Percentiles rank a stretch among this genome's conserved stretches.
These are phyloP conservation scores for Chunga burmeisteri DNA, from an alignment of 2,113 vertebrate species.

Conservation along the genomic window DNA sequence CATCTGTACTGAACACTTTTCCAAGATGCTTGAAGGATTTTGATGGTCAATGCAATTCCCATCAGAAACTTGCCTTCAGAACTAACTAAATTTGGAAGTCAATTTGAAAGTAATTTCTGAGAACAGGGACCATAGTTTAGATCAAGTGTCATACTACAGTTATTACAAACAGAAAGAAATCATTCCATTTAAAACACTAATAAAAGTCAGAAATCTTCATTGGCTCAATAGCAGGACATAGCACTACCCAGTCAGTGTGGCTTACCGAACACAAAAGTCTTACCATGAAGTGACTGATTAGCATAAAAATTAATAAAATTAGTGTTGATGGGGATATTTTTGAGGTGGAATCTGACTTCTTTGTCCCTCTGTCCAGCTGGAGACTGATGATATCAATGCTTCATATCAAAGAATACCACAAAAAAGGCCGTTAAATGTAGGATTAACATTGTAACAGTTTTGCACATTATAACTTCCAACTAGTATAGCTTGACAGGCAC, in stretches of 20 bases:
- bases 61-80: neutral
- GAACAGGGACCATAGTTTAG: neutral
- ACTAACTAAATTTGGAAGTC: neutral
- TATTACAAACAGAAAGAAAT: neutral
- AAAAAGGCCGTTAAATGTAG: neutral
- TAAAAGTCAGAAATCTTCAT: neutral
- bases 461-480: neutral
- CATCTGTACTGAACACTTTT: neutral
- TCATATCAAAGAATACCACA: neutral
- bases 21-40: neutral
- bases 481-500: neutral
- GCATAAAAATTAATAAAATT: neutral
- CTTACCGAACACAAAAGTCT: neutral
- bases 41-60: neutral
- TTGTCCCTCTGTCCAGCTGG: neutral
- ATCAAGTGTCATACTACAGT: accelerated
- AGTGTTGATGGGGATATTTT: neutral
- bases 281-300: neutral
- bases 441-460: neutral
- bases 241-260: too few species aligned
- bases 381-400: too few species aligned
- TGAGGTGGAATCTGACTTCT: neutral
- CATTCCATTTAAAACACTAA: accelerated
- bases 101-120: neutral
- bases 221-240: neutral